Conservation (phyloP, 2,113 vertebrate genomes). For the Panthera uncia region DNA sequence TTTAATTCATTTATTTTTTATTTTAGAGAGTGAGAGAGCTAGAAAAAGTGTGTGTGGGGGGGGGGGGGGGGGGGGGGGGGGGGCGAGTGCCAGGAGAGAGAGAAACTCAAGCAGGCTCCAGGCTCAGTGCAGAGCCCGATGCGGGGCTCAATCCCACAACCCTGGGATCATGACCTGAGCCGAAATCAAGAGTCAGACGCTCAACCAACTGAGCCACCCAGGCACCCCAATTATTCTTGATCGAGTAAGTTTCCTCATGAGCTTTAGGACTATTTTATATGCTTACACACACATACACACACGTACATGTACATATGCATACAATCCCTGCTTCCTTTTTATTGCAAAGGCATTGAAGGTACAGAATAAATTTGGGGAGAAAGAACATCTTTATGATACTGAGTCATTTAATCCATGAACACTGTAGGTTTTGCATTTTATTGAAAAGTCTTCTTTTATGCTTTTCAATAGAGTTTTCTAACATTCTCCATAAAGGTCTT, state of each 20-base stretch:
- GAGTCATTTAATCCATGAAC: neutral
- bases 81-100: fast-evolving
- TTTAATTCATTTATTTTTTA: too few species aligned
- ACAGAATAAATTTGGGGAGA: neutral
- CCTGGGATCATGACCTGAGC: too few species aligned
- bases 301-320: neutral
- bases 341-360: neutral
- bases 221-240: too few species aligned
- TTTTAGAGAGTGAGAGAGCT: too few species aligned
- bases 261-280: neutral
- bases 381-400: neutral
- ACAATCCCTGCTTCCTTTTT: neutral
- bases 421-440: neutral
- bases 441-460: neutral
- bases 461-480: neutral
- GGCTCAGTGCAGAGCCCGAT: too few species aligned
- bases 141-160: too few species aligned
- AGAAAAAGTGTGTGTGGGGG: too few species aligned
- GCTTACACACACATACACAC: neutral
- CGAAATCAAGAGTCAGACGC: too few species aligned
- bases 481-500: neutral
- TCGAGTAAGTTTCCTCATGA: neutral
- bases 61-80: fast-evolving
- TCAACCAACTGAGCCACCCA: too few species aligned
- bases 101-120: too few species aligned